Percentiles rank a stretch among this genome's conserved stretches.
These are phyloP conservation scores for Pantherophis alleghaniensis DNA, from an alignment of 2,797 vertebrate species.

Conservation along the genomic window DNA sequence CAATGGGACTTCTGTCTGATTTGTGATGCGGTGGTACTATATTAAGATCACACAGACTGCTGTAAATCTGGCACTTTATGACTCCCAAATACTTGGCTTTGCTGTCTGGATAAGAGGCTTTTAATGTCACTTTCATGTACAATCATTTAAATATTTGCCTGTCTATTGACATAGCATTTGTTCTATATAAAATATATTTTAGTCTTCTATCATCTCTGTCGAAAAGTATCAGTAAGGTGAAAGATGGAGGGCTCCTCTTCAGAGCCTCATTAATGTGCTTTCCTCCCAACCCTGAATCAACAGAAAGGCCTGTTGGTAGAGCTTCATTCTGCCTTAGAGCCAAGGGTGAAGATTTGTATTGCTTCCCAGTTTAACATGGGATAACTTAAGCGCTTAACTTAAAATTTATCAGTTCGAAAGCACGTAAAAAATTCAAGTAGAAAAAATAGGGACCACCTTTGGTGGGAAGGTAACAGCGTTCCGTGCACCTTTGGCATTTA, in stretches of 20 bases:
- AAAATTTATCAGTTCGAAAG: too few species aligned
- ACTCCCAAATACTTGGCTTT: background rate
- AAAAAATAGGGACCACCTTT: too few species aligned
- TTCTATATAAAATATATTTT: slow-evolving; percentile 7
- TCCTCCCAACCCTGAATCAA: background rate
- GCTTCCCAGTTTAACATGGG: background rate
- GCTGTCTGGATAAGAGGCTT: slow-evolving; percentile 9
- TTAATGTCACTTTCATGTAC: slow-evolving; percentile 15
- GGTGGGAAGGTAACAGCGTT: too few species aligned
- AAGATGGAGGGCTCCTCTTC: background rate
- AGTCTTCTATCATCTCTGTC: background rate
- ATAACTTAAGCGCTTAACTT: background rate
- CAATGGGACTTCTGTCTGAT: slow-evolving; percentile 6
- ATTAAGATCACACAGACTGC: slow-evolving; percentile 3
- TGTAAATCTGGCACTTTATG: slow-evolving; percentile 21
- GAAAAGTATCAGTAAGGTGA: background rate
- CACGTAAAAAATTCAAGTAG: too few species aligned
- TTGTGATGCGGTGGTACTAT: background rate
- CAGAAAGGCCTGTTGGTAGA: background rate
- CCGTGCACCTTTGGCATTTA: too few species aligned
- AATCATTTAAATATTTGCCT: slow-evolving; percentile 4
- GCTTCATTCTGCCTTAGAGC: background rate
- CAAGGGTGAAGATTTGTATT: background rate
- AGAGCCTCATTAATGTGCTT: background rate
- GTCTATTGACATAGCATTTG: slow-evolving; percentile 1